Evolutionary conservation across 2,888 invertebrate species (phyloP).

Genomic region (Diplazon laetatorius): DNA sequence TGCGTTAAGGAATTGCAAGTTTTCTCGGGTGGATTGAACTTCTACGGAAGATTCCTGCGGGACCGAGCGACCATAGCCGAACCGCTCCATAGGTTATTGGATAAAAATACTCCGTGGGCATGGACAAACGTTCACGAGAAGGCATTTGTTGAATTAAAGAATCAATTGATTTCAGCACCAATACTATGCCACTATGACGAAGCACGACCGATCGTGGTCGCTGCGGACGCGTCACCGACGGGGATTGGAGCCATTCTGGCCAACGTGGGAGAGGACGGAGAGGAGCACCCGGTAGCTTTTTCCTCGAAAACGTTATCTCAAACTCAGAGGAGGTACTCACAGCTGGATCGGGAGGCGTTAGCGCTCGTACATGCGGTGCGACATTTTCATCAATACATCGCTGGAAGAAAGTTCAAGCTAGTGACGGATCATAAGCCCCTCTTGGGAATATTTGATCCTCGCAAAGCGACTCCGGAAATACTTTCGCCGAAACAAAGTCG

Average conservation of each 20-base stretch:
- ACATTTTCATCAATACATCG: constrained; percentile 66
- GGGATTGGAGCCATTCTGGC: constrained; percentile 73
- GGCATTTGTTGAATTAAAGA: constrained; percentile 65
- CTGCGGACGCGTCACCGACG: constrained; percentile 78
- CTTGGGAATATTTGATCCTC: constrained; percentile 52
- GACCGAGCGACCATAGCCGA: constrained; percentile 2
- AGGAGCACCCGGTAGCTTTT: constrained; percentile 63
- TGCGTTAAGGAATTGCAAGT: not conserved
- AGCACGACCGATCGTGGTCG: constrained; percentile 69
- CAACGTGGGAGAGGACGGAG: constrained; percentile 60
- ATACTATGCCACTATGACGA: constrained; percentile 64
- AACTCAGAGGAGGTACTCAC: constrained; percentile 66
- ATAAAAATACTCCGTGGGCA: not conserved
- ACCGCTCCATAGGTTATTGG: not conserved
- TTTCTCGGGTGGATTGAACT: not conserved
- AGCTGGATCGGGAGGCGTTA: constrained; percentile 69
- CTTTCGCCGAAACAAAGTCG: constrained; percentile 44
- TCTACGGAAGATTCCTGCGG: not conserved
- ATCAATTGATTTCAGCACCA: constrained; percentile 44
- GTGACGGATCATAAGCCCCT: constrained; percentile 78
- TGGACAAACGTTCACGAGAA: constrained; percentile 65
- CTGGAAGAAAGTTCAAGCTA: constrained; percentile 68
- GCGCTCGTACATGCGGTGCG: constrained; percentile 63
- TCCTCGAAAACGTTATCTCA: constrained; percentile 58
- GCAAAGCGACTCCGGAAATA: constrained; percentile 43